Evolutionary conservation across 2,888 invertebrate genomes (phyloP), one percentile per base, ranked within the genome.

Genomic region (Xestoiulus laeticollis): DNA sequence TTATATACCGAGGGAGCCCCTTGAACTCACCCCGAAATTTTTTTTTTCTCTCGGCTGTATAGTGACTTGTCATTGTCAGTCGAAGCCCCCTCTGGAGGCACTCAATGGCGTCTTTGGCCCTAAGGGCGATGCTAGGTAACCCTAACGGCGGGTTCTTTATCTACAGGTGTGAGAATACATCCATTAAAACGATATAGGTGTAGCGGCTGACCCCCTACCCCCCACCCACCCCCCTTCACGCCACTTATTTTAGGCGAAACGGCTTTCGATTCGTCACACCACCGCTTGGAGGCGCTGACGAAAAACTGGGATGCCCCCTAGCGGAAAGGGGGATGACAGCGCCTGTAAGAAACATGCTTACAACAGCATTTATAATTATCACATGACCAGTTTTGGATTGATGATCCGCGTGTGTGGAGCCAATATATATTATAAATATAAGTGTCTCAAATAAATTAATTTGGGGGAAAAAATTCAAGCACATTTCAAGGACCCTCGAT

Each of bases 131-230:
- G n/a, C 26, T 5, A n/a, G 68, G 68, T 68, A 68, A 68, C 68
- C 68, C 68, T 68, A 26, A 68, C 68, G 68, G 68, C 68, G 68
- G 68, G 68, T 68, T 68, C 68, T 68, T 68, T 68, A 68, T 68
- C 26, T 26, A 68, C 68, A 68, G 68, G 68, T 68, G 68, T 68
- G 68, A 68, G 68, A 68, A 68, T 26, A 68, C 68, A 68, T 68
- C 68, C 68, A 68, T 68, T 68, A 68, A 68, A 68, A 22, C 68
- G 68, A 68, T 68, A 68, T 68, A 68, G 68, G 68, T 68, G 68
- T 10, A 8, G 68, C 68, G 19, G 1, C n/a, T n/a, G n/a, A n/a
- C n/a, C n/a, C n/a, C n/a, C n/a, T n/a, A n/a, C n/a, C n/a, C n/a
- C n/a, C 26, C 68, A 26, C 68, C 68, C 68, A 68, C 68, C 68